phyloP scores from a whole-genome alignment of 1,140 invertebrate species.

The Zaprionus taronus region DNA sequence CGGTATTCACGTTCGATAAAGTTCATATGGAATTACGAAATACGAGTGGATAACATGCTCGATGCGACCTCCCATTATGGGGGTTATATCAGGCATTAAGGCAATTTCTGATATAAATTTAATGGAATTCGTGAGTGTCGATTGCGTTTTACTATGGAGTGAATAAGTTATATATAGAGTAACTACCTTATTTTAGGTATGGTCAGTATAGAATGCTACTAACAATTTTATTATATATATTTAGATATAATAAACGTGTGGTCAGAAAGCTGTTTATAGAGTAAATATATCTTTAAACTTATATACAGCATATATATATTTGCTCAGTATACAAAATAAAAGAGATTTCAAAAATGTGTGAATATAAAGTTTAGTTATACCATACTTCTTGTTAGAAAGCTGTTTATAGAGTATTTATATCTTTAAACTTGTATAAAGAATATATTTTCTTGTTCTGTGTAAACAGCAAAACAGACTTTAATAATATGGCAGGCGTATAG shows the following conservation, averaged over 20 bases:
- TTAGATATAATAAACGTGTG: too few relatives aligned
- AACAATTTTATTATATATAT: too few relatives aligned
- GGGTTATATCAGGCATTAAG: background rate
- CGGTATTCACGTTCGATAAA: conserved; percentile 1
- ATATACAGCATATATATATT: background rate
- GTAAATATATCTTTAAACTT: too few relatives aligned
- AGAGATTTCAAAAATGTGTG: background rate
- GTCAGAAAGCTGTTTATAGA: too few relatives aligned
- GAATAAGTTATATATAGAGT: background rate
- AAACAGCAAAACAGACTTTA: background rate
- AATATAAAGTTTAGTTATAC: too few relatives aligned
- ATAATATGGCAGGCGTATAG: too few relatives aligned
- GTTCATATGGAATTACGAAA: conserved; percentile 9
- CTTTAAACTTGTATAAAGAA: background rate
- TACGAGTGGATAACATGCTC: background rate
- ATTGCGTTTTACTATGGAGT: background rate
- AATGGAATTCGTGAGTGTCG: conserved; percentile 18
- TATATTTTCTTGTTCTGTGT: background rate
- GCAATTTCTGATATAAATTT: conserved; percentile 10
- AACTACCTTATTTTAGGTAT: too few relatives aligned
- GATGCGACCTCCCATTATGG: background rate
- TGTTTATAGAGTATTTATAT: too few relatives aligned
- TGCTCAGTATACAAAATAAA: background rate
- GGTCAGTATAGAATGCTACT: too few relatives aligned
- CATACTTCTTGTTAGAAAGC: too few relatives aligned